phyloP scores from a whole-genome alignment of 2,888 invertebrate genomes.

The Isoperla grammatica region DNA sequence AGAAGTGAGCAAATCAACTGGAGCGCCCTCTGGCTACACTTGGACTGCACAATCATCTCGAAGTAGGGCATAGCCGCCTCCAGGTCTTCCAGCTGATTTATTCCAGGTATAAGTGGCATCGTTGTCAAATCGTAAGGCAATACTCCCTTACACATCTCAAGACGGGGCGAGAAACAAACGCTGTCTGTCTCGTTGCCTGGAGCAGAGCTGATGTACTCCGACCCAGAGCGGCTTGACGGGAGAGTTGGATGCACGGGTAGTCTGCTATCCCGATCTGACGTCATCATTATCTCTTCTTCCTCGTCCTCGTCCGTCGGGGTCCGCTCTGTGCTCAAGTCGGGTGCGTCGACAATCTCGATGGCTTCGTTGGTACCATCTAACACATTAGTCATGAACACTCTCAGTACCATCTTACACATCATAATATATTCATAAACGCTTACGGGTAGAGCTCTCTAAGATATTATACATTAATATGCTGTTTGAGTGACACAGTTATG shows the following conservation, averaged over 20 bases:
- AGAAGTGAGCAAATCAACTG: slow-evolving; percentile 59
- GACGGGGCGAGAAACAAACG: slow-evolving; percentile 49
- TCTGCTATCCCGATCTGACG: slow-evolving; percentile 8
- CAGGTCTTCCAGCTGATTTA: slow-evolving; percentile 43
- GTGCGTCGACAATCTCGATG: slow-evolving; percentile 26
- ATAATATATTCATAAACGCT: too few species aligned
- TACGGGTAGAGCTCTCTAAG: too few species aligned
- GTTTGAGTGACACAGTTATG: too few species aligned
- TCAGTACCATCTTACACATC: too few species aligned
- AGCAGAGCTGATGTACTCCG: not conserved
- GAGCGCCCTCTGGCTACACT: slow-evolving; percentile 56
- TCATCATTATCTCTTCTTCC: slow-evolving; percentile 10
- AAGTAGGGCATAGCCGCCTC: slow-evolving; percentile 50
- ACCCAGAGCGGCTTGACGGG: not conserved
- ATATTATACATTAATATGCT: too few species aligned
- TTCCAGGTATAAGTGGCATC: slow-evolving; percentile 40
- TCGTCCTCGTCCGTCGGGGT: not conserved
- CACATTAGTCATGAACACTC: too few species aligned
- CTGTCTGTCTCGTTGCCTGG: slow-evolving; percentile 8
- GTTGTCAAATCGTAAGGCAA: slow-evolving; percentile 62
- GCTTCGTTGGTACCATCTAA: too few species aligned
- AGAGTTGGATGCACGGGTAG: slow-evolving; percentile 15
- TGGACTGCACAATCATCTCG: slow-evolving; percentile 54
- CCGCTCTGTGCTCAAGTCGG: slow-evolving; percentile 10
- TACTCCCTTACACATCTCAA: slow-evolving; percentile 55